A percentile compares a stretch with the other conserved stretches of the same genome.
Evolutionary conservation across 2,113 vertebrate genomes (phyloP).

Genomic region (Numida meleagris): DNA sequence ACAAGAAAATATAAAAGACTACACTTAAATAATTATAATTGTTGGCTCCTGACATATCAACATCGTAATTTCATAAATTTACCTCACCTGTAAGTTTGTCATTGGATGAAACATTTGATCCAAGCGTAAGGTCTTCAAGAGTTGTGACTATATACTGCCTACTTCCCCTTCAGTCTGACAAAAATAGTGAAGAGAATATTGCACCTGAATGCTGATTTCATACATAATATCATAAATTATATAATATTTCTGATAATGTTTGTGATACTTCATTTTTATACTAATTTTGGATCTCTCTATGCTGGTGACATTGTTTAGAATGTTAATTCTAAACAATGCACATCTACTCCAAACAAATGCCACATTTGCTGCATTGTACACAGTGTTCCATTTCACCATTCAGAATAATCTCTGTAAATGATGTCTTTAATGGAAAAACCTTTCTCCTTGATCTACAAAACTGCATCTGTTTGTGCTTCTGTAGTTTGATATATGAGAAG

Average conservation of each 20-base stretch:
- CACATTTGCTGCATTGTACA: neutral
- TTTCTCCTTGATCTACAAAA: neutral
- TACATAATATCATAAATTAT: neutral
- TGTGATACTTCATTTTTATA: neutral
- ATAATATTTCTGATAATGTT: neutral
- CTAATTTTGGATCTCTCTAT: neutral
- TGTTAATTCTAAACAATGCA: neutral
- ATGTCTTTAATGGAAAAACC: neutral
- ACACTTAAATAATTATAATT: neutral
- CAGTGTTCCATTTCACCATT: neutral
- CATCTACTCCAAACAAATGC: neutral
- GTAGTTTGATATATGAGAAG: neutral
- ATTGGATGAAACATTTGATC: neutral
- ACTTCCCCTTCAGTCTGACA: neutral
- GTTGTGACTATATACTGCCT: neutral
- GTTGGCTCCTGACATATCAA: neutral
- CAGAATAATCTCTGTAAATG: neutral
- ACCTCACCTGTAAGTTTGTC: neutral
- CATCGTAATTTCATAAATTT: neutral
- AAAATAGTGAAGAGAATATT: neutral
- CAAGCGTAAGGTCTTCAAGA: neutral
- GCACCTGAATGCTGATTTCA: slow-evolving; percentile 13
- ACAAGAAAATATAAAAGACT: neutral
- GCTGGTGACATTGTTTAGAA: neutral
- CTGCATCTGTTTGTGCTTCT: neutral